Evolutionary conservation across 2,113 vertebrate species (phyloP).

Genomic region (Gnathonemus longibarbis): DNA sequence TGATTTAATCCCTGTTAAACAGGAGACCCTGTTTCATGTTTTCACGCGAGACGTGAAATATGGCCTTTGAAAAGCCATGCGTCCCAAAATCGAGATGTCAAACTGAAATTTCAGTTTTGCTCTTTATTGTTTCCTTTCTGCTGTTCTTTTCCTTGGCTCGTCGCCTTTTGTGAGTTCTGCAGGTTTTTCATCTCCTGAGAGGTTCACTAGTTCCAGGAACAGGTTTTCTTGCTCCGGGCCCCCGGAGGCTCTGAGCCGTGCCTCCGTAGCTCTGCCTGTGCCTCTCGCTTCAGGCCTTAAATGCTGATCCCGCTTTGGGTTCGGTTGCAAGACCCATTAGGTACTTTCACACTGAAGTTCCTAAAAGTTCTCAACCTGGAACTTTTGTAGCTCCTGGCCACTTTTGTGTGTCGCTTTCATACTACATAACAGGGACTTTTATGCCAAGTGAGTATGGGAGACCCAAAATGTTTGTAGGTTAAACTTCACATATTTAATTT

Average conservation of each 20-base stretch:
- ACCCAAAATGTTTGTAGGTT: not conserved
- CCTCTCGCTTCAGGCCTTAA: not conserved
- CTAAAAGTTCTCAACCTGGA: not conserved
- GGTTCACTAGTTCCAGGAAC: not conserved
- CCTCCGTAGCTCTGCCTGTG: not conserved
- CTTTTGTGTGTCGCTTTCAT: not conserved
- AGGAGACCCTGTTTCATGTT: constrained; percentile 1
- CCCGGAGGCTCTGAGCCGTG: not conserved
- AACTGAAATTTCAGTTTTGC: not conserved
- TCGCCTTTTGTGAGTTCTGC: not conserved
- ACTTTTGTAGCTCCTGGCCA: not conserved
- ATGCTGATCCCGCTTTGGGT: not conserved
- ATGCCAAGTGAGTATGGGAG: not conserved
- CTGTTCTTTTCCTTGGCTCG: not conserved
- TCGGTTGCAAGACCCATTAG: not conserved
- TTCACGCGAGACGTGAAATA: not conserved
- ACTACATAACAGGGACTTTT: not conserved
- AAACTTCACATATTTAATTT: not conserved
- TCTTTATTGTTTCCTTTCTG: not conserved
- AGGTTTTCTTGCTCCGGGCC: not conserved
- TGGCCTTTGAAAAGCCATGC: not conserved
- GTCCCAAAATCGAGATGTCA: not conserved
- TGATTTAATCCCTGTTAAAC: not conserved
- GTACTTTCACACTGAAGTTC: not conserved
- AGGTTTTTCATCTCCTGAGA: not conserved